These are phyloP conservation scores for Mandrillus leucophaeus DNA, from an alignment of 2,113 vertebrate species.

Conservation along the genomic window DNA sequence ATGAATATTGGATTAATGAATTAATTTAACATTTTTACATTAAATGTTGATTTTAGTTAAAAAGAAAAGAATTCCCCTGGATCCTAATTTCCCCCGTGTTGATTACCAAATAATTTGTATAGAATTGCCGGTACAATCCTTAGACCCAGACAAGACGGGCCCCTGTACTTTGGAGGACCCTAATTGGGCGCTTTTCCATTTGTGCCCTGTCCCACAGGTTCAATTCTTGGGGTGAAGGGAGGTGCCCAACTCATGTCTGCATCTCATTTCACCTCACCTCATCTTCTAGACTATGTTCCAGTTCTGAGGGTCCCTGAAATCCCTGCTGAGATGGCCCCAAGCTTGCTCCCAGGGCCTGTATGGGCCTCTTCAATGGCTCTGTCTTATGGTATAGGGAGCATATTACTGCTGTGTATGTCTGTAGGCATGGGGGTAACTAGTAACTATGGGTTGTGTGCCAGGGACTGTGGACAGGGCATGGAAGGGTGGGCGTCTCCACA, in stretches of 20 bases:
- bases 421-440: neutral
- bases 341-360: neutral
- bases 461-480: neutral
- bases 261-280: neutral
- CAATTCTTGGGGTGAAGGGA: neutral
- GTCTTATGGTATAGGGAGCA: neutral
- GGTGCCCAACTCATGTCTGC: neutral
- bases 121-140: neutral
- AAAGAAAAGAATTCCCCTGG: neutral
- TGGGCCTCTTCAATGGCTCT: neutral
- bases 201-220: neutral
- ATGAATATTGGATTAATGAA: neutral
- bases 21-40: neutral
- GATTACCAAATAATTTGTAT: neutral
- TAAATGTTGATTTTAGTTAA: slow-evolving; percentile 27
- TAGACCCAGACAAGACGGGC: neutral
- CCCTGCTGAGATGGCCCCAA: neutral
- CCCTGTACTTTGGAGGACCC: neutral
- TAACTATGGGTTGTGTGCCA: neutral
- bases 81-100: neutral
- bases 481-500: neutral
- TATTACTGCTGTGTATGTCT: neutral
- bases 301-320: neutral
- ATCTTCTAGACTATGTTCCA: neutral
- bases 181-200: neutral